Evolutionary conservation across 2,888 invertebrate species (phyloP).

Genomic region (Drosophila subsilvestris): DNA sequence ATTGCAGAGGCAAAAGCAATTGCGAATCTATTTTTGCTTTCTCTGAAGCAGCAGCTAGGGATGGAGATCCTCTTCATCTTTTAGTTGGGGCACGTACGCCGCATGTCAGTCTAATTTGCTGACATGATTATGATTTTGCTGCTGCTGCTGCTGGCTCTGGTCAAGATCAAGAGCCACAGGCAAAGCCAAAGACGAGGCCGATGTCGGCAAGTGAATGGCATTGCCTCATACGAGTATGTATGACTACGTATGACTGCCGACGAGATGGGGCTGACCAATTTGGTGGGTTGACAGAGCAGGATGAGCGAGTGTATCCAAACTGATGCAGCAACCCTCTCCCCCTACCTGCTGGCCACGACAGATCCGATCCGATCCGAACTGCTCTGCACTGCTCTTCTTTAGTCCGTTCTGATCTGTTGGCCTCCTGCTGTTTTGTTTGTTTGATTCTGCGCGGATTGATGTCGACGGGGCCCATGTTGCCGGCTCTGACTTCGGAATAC

Average conservation of each 20-base stretch:
- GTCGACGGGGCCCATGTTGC: constrained; percentile 47
- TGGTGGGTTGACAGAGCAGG: constrained; percentile 19
- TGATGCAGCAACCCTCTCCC: constrained; percentile 4
- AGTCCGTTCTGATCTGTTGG: constrained; percentile 33
- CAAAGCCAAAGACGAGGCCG: constrained; percentile 47
- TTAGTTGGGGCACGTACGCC: constrained; percentile 76
- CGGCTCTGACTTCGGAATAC: constrained; percentile 21
- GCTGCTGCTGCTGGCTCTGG: background rate
- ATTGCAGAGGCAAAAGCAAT: constrained; percentile 7
- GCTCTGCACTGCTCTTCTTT: constrained; percentile 20
- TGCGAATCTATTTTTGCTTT: constrained; percentile 27
- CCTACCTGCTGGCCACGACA: background rate
- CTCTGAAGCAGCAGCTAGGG: constrained; percentile 31
- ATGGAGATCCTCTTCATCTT: constrained; percentile 71
- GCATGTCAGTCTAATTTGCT: constrained; percentile 79
- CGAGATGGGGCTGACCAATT: constrained; percentile 40
- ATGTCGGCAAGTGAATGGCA: constrained; percentile 46
- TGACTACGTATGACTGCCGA: constrained; percentile 23
- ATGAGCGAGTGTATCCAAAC: constrained; percentile 9
- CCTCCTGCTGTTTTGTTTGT: constrained; percentile 62
- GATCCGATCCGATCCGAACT: constrained; percentile 3
- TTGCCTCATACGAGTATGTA: constrained; percentile 34
- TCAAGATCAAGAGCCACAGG: constrained; percentile 47
- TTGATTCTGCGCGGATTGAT: constrained; percentile 52
- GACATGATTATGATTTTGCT: constrained; percentile 78